phyloP scores from a whole-genome alignment of 2,113 vertebrate species.

The Brevimyrus niger region DNA sequence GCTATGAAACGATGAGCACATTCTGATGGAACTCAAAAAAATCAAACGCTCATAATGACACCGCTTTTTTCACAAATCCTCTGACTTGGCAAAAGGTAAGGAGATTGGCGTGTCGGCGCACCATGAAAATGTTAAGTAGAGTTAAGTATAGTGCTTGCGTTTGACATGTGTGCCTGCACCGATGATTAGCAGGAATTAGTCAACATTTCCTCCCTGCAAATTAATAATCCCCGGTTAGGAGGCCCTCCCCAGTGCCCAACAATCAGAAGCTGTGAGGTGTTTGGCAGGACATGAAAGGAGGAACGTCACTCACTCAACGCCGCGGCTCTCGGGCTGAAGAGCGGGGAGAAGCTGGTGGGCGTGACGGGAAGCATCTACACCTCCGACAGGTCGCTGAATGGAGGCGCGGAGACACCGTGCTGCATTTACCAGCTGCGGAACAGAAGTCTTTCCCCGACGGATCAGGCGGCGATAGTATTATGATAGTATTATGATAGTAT shows the following conservation, averaged over 20 bases:
- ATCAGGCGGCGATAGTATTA: neutral
- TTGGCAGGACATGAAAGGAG: constrained; percentile 3
- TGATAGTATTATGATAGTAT: too few species aligned
- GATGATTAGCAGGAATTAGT: constrained; percentile 10
- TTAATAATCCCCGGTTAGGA: neutral
- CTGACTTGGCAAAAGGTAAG: neutral
- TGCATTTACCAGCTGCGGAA: neutral
- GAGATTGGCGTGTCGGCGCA: neutral
- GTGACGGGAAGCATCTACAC: neutral
- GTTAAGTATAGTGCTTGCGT: neutral
- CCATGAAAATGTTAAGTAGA: neutral
- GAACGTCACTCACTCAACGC: neutral
- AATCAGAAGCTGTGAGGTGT: neutral
- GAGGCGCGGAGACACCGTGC: neutral
- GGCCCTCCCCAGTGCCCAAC: neutral
- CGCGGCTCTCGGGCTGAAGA: neutral
- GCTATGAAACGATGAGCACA: neutral
- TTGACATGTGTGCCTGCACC: neutral
- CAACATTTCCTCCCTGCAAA: neutral
- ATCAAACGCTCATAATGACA: neutral
- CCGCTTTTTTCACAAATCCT: neutral
- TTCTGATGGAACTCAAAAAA: neutral
- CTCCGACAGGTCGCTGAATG: neutral
- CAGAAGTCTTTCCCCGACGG: neutral
- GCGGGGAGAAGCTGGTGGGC: neutral